A percentile compares a stretch with the other conserved stretches of the same genome.
These are phyloP conservation scores for Pogonomyrmex californicus DNA, from an alignment of 1,140 invertebrate genomes.

Conservation along the genomic window DNA sequence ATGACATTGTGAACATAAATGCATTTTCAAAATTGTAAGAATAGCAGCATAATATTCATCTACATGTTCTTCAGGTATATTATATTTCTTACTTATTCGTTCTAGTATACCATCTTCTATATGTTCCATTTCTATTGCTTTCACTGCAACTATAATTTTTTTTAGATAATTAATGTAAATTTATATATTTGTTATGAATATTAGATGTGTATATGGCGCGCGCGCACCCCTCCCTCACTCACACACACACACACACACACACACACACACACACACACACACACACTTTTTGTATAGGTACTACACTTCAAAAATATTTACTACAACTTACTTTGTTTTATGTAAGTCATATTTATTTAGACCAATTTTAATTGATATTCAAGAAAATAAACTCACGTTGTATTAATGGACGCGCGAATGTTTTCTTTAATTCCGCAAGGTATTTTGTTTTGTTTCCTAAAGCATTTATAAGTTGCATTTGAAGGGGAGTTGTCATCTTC, in stretches of 20 bases:
- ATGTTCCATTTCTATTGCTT: slow-evolving; percentile 82
- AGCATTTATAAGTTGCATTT: slow-evolving; percentile 76
- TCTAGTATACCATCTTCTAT: slow-evolving; percentile 83
- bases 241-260: no score
- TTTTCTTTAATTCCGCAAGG: slow-evolving; percentile 81
- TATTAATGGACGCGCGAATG: slow-evolving; percentile 80
- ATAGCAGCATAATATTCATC: slow-evolving; percentile 84
- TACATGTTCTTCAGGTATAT: slow-evolving; percentile 76
- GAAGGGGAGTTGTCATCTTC: slow-evolving; percentile 70
- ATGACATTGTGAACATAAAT: slow-evolving; percentile 72
- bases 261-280: no score
- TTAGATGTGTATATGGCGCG: slow-evolving; percentile 13
- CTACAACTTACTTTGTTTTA: no score
- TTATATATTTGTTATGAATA: slow-evolving; percentile 17
- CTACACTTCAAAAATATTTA: no score
- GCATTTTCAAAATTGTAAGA: slow-evolving; percentile 79
- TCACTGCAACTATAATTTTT: slow-evolving; percentile 82
- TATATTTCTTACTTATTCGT: slow-evolving; percentile 82
- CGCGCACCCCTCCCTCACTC: no score
- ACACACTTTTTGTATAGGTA: no score
- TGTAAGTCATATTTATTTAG: background rate
- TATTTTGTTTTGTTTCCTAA: slow-evolving; percentile 81
- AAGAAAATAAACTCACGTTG: slow-evolving; percentile 79
- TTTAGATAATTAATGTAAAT: slow-evolving; percentile 27
- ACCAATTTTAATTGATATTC: background rate